phyloP scores from a whole-genome alignment of 2,888 invertebrate species.

The Anoplius nigerrimus region DNA sequence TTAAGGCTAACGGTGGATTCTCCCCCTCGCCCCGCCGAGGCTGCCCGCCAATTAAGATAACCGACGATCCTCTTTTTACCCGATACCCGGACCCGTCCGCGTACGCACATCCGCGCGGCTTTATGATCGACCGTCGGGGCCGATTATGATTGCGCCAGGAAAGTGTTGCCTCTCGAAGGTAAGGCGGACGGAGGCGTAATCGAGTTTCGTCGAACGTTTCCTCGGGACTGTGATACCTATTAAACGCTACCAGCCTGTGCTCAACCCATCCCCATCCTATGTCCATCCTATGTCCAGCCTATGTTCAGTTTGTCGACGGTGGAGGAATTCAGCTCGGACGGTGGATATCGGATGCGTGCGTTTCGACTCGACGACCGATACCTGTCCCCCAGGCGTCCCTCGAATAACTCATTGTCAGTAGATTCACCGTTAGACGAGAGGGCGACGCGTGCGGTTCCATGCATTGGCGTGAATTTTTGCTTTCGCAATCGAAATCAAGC shows the following conservation, averaged over 20 bases:
- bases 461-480: slow-evolving; percentile 11
- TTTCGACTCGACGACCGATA: no score
- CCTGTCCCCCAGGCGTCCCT: no score
- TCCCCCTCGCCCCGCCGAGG: slow-evolving; percentile 34
- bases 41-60: slow-evolving; percentile 55
- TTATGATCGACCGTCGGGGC: neutral
- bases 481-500: slow-evolving; percentile 29
- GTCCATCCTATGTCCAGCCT: no score
- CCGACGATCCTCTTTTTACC: slow-evolving; percentile 28
- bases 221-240: neutral
- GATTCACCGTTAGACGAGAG: no score
- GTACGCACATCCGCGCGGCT: neutral
- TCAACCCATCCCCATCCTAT: no score
- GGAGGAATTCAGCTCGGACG: no score
- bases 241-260: no score
- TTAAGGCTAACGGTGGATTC: slow-evolving; percentile 54
- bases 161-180: neutral
- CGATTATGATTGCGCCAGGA: neutral
- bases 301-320: no score
- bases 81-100: neutral
- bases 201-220: neutral
- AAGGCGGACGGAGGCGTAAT: neutral
- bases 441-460: no score
- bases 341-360: no score
- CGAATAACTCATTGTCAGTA: no score